A percentile compares a stretch with the other conserved stretches of the same genome.
Evolutionary conservation across 2,113 vertebrate genomes (phyloP).

Genomic region (Neopipo cinnamomea): DNA sequence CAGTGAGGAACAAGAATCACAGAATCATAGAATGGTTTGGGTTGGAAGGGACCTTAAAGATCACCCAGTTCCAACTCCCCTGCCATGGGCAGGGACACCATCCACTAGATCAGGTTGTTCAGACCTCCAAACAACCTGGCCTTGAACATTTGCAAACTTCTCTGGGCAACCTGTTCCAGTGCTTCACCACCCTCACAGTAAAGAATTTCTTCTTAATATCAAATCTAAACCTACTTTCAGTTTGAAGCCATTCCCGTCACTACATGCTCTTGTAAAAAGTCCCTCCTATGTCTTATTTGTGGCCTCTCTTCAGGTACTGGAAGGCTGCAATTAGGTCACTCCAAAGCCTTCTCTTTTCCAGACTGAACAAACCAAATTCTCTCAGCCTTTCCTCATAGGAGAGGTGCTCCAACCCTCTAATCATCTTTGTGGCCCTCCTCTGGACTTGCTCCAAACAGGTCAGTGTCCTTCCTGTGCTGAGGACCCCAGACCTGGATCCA

Average conservation of each 20-base stretch:
- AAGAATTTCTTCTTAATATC: not conserved
- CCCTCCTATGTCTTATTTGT: not conserved
- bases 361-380: not conserved
- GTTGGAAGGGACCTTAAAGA: not conserved
- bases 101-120: not conserved
- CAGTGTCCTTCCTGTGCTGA: not conserved
- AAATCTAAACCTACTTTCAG: not conserved
- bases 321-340: not conserved
- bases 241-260: not conserved
- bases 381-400: not conserved
- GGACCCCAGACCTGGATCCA: not conserved
- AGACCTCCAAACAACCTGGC: not conserved
- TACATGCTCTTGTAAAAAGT: too few relatives aligned
- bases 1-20: not conserved
- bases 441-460: not conserved
- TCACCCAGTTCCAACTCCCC: not conserved
- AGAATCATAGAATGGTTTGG: not conserved
- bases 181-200: not conserved
- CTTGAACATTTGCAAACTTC: not conserved
- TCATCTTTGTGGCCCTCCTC: not conserved
- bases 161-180: not conserved
- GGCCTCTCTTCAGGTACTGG: not conserved
- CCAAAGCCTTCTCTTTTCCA: not conserved
- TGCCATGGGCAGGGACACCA: not conserved
- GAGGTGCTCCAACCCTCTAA: accelerated